Evolutionary conservation across 2,888 invertebrate genomes (phyloP).

Genomic region (Ornithoptera alexandrae): DNA sequence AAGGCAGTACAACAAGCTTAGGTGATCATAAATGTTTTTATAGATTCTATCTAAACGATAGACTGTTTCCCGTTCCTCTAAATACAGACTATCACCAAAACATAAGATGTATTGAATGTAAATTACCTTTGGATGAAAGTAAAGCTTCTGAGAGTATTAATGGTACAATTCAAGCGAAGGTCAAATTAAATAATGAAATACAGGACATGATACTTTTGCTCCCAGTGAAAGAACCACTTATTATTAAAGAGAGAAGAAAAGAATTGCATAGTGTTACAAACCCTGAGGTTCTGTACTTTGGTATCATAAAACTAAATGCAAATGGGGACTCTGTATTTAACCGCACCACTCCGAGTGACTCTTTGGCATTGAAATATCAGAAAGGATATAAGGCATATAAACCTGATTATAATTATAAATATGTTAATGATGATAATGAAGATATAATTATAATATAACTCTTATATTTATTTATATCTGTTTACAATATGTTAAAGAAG

Average conservation of each 20-base stretch:
- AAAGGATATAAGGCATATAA: slow-evolving; percentile 59
- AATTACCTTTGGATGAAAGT: slow-evolving; percentile 59
- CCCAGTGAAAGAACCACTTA: slow-evolving; percentile 61
- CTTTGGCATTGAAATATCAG: slow-evolving; percentile 68
- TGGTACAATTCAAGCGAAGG: slow-evolving; percentile 71
- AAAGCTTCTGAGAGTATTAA: slow-evolving; percentile 45
- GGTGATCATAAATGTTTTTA: slow-evolving; percentile 74
- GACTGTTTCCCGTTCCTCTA: slow-evolving; percentile 77
- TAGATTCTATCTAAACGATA: slow-evolving; percentile 78
- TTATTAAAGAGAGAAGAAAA: slow-evolving; percentile 59
- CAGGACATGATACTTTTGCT: slow-evolving; percentile 61
- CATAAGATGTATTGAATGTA: slow-evolving; percentile 75
- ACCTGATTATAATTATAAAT: slow-evolving; percentile 41
- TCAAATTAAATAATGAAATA: slow-evolving; percentile 49
- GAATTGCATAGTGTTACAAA: slow-evolving; percentile 38
- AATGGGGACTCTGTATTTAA: slow-evolving; percentile 59
- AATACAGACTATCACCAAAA: slow-evolving; percentile 65
- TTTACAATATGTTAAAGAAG: background rate
- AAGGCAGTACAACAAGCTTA: slow-evolving; percentile 45
- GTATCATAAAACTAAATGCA: slow-evolving; percentile 57
- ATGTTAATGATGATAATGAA: slow-evolving; percentile 46
- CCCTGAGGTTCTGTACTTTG: slow-evolving; percentile 60
- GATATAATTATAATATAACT: slow-evolving; percentile 51
- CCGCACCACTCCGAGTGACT: slow-evolving; percentile 52
- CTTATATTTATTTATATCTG: background rate